phyloP scores from a whole-genome alignment of 2,797 vertebrate species.

The Semotilus atromaculatus region DNA sequence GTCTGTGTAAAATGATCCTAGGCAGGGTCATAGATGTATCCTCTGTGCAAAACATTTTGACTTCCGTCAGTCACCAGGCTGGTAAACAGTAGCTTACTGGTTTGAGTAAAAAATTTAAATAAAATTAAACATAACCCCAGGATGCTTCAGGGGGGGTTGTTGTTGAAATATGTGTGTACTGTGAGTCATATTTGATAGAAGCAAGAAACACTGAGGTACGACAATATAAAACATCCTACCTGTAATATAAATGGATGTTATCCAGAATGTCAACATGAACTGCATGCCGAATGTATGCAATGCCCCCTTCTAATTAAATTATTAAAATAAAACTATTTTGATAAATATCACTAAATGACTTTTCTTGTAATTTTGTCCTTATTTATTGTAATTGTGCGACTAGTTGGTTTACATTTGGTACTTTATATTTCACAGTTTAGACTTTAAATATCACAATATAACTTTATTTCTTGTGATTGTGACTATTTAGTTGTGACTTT shows the following conservation, averaged over 20 bases:
- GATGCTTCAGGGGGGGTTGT: background rate
- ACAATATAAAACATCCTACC: background rate
- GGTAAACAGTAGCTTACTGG: background rate
- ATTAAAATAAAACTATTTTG: too few species aligned
- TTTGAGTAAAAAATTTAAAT: too few species aligned
- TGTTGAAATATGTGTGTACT: background rate
- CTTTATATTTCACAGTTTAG: background rate
- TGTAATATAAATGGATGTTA: background rate
- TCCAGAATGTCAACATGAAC: background rate
- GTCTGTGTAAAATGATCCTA: slow-evolving; percentile 50
- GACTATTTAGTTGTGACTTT: too few species aligned
- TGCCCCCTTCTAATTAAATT: too few species aligned
- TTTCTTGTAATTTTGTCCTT: background rate
- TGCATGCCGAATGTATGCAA: too few species aligned
- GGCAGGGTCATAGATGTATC: slow-evolving; percentile 37
- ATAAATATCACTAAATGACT: too few species aligned
- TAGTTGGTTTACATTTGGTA: background rate
- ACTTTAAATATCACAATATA: background rate
- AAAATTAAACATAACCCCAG: background rate
- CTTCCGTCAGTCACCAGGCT: background rate
- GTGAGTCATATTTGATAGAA: background rate
- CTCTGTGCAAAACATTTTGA: slow-evolving; percentile 12
- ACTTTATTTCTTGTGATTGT: background rate
- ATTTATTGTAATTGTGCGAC: background rate
- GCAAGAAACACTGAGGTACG: background rate